phyloP scores from a whole-genome alignment of 2,797 vertebrate species.

The Alcedo atthis region DNA sequence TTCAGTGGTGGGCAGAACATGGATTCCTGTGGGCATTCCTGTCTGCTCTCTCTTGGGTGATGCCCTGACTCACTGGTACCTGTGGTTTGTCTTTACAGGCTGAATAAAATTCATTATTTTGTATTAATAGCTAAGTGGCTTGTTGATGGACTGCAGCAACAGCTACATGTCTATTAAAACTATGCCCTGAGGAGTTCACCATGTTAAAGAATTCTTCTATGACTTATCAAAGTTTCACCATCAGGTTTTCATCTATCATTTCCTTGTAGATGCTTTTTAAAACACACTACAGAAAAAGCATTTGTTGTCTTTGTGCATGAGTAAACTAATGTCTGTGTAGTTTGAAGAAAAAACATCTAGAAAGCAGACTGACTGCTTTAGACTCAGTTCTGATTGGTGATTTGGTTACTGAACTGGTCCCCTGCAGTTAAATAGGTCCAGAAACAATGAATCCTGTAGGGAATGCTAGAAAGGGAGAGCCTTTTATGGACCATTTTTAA shows the following conservation, averaged over 20 bases:
- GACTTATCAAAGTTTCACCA: background rate
- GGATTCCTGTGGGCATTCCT: background rate
- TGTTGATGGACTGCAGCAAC: background rate
- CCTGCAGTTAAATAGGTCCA: background rate
- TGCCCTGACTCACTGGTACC: background rate
- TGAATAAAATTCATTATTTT: background rate
- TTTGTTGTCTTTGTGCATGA: background rate
- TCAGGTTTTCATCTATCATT: background rate
- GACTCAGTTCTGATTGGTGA: background rate
- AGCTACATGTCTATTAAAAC: background rate
- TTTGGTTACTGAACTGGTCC: background rate
- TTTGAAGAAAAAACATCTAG: background rate
- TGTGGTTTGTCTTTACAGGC: background rate
- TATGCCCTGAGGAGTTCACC: background rate
- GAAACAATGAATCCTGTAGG: background rate
- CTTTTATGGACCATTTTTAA: background rate
- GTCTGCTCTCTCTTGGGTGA: background rate
- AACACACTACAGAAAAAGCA: background rate
- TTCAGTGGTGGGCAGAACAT: background rate
- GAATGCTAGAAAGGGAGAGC: background rate
- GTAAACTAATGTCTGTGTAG: background rate
- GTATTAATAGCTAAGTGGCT: background rate
- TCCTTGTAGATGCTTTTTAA: background rate
- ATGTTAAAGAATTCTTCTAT: background rate
- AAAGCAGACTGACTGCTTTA: background rate